A percentile compares a stretch with the other conserved stretches of the same genome.
phyloP scores from a whole-genome alignment of 2,113 vertebrate species.

The Zootoca vivipara region DNA sequence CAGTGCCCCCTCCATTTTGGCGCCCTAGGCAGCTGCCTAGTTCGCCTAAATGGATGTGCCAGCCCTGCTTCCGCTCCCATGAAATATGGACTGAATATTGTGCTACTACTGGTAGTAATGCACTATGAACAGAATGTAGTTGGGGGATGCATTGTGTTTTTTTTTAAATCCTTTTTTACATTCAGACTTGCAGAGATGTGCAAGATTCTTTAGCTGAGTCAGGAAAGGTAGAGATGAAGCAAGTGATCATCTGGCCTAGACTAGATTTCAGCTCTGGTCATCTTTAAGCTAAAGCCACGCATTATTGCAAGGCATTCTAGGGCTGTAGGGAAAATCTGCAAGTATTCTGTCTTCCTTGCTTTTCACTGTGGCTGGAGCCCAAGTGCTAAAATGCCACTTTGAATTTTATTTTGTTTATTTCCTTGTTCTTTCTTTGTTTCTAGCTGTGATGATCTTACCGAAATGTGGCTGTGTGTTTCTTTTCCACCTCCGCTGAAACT shows the following conservation, averaged over 20 bases:
- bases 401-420: conserved; percentile 36
- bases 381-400: conserved; percentile 26
- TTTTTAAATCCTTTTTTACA: background rate
- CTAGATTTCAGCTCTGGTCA: conserved; percentile 45
- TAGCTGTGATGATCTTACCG: background rate
- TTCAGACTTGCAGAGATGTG: conserved; percentile 2
- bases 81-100: background rate
- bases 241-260: conserved; percentile 22
- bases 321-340: conserved; percentile 24
- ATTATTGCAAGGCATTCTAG: conserved; percentile 29
- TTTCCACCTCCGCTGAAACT: background rate
- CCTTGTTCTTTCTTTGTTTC: conserved; percentile 19
- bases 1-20: no score
- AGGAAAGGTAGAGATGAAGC: conserved; percentile 18
- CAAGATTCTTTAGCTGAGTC: conserved; percentile 35
- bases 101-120: background rate
- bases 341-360: conserved; percentile 42
- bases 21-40: no score
- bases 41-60: no score
- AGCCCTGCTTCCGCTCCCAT: no score
- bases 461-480: background rate
- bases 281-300: conserved; percentile 36
- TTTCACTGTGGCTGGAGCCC: background rate
- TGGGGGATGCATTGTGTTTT: background rate
- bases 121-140: background rate